These are phyloP conservation scores for Pectinophora gossypiella DNA, from an alignment of 1,140 invertebrate species.

Conservation along the genomic window DNA sequence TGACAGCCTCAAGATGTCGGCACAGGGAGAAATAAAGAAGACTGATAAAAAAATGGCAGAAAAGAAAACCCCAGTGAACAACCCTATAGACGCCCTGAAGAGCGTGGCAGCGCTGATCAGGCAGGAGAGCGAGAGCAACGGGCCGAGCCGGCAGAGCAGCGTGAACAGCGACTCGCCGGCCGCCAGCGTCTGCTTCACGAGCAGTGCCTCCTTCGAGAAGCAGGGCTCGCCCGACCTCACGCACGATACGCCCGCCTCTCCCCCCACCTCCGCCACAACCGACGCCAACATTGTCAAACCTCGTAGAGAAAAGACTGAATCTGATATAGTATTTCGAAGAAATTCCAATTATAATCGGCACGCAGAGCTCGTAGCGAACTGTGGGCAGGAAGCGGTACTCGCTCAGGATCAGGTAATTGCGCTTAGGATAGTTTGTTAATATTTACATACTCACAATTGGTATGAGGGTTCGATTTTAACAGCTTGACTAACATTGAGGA, in stretches of 20 bases:
- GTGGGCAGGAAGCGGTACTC: conserved; percentile 73
- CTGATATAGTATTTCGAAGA: conserved; percentile 85
- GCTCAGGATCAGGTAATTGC: conserved; percentile 69
- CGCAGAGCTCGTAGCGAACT: conserved; percentile 67
- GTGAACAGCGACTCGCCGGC: conserved; percentile 60
- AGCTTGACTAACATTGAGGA: conserved; percentile 44
- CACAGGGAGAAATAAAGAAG: conserved; percentile 47
- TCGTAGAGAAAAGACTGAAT: conserved; percentile 90
- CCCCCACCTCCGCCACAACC: conserved; percentile 16
- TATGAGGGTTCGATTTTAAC: conserved; percentile 65
- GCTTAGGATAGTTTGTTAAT: conserved; percentile 68
- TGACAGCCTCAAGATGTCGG: conserved; percentile 66
- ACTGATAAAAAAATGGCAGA: conserved; percentile 36
- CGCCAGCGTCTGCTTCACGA: conserved; percentile 53
- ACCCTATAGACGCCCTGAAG: conserved; percentile 62
- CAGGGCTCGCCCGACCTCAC: conserved; percentile 51
- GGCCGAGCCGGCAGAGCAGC: conserved; percentile 50
- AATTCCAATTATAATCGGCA: conserved; percentile 80
- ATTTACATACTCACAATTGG: conserved; percentile 52
- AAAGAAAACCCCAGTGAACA: conserved; percentile 31
- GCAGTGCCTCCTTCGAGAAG: conserved; percentile 43
- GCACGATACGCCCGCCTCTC: conserved; percentile 31
- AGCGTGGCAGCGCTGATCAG: conserved; percentile 58
- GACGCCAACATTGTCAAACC: conserved; percentile 74
- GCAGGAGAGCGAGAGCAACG: conserved; percentile 50